A percentile compares a stretch with the other conserved stretches of the same genome.
Evolutionary conservation across 2,113 vertebrate species (phyloP).

Genomic region (Catharus fuscescens): DNA sequence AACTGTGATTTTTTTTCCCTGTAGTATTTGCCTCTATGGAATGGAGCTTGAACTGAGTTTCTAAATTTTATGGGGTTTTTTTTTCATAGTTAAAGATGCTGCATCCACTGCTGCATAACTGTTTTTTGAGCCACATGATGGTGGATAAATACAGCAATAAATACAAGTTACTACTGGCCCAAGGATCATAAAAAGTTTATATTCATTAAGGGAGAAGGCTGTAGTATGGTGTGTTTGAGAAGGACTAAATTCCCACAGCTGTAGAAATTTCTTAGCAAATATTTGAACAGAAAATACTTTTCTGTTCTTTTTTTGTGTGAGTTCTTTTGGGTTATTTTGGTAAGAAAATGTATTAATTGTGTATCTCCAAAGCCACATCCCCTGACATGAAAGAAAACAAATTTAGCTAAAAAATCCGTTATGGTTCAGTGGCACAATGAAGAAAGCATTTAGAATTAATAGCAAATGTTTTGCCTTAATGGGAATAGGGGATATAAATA

Average conservation of each 20-base stretch:
- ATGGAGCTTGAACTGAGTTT: background rate
- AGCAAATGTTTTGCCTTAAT: background rate
- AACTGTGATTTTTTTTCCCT: background rate
- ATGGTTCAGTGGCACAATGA: background rate
- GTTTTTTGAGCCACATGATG: background rate
- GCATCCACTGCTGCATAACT: background rate
- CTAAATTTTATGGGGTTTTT: background rate
- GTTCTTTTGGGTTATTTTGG: background rate
- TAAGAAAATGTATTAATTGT: background rate
- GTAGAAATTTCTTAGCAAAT: background rate
- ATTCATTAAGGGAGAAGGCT: background rate
- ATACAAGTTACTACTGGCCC: background rate
- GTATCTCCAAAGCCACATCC: background rate
- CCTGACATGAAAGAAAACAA: conserved; percentile 6
- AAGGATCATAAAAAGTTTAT: background rate
- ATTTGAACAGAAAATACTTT: background rate
- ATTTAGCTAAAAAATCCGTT: background rate
- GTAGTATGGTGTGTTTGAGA: background rate
- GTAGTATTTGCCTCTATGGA: background rate
- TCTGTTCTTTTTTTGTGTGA: background rate
- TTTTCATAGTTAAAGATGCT: background rate
- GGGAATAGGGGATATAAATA: background rate
- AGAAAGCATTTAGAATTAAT: background rate
- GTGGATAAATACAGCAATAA: background rate
- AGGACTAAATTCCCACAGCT: background rate